Conservation (phyloP, 2,888 invertebrate genomes). For the Sarcophaga caerulescens region DNA sequence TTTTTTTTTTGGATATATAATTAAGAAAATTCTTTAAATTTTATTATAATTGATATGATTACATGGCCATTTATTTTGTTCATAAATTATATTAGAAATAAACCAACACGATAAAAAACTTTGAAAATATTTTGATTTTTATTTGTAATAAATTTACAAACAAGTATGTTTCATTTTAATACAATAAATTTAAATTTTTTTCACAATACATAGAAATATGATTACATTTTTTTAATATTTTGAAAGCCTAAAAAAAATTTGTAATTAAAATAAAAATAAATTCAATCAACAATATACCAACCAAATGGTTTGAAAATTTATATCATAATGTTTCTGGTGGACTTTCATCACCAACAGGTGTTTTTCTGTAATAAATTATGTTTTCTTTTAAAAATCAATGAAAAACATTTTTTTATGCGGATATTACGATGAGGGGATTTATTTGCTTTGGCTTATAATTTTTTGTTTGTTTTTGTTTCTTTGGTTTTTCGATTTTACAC, state of each 20-base stretch:
- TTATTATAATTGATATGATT: constrained; percentile 46
- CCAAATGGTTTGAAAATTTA: too few relatives aligned
- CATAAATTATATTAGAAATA: constrained; percentile 27
- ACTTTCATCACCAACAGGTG: constrained; percentile 44
- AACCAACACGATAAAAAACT: too few relatives aligned
- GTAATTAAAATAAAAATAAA: too few relatives aligned
- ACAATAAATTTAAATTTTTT: background rate
- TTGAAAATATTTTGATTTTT: background rate
- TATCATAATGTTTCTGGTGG: background rate
- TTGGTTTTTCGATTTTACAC: constrained; percentile 16
- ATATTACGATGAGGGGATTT: constrained; percentile 1
- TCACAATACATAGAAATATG: too few relatives aligned
- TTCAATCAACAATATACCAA: too few relatives aligned
- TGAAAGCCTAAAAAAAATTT: too few relatives aligned
- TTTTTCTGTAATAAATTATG: constrained; percentile 5
- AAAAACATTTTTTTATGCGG: background rate
- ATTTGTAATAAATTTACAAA: constrained; percentile 41
- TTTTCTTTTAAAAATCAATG: background rate
- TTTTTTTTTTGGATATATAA: background rate
- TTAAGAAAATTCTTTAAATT: constrained; percentile 43
- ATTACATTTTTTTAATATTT: too few relatives aligned
- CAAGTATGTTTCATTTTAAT: constrained; percentile 38
- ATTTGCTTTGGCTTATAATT: constrained; percentile 13
- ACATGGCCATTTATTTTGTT: constrained; percentile 27
- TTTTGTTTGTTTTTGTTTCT: constrained; percentile 14